Conservation (phyloP, 1,140 invertebrate species). For the Argopecten irradians region DNA sequence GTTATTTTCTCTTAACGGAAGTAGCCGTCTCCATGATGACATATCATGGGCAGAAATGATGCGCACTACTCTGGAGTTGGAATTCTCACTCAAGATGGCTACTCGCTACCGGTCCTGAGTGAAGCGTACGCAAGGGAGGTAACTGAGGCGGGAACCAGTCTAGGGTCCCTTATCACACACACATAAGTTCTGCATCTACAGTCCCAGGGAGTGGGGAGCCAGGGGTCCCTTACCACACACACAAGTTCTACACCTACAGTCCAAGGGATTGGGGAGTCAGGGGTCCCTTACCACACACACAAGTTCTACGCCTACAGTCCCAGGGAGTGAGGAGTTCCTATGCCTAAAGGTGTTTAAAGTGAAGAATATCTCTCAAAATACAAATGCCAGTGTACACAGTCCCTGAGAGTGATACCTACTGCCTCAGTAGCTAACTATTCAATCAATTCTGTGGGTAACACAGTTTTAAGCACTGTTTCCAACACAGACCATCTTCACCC, state of each 20-base stretch:
- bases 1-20: too few relatives aligned
- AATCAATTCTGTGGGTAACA: slow-evolving; percentile 1
- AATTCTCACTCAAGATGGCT: too few relatives aligned
- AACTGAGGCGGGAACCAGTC: too few relatives aligned
- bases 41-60: too few relatives aligned
- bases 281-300: not conserved
- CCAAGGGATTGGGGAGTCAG: not conserved
- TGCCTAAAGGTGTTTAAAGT: too few relatives aligned
- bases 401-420: not conserved
- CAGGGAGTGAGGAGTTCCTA: too few relatives aligned
- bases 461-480: slow-evolving; percentile 8
- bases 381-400: not conserved
- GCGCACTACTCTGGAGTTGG: too few relatives aligned
- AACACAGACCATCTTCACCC: not conserved
- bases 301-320: not conserved
- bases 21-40: too few relatives aligned
- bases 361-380: not conserved
- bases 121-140: too few relatives aligned
- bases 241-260: not conserved
- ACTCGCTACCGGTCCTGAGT: too few relatives aligned
- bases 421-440: slow-evolving; percentile 15
- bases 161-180: not conserved
- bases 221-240: not conserved
- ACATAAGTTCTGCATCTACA: not conserved
- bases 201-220: not conserved